Evolutionary conservation across 2,113 vertebrate genomes (phyloP), one percentile per base, ranked within the genome.

Genomic region (Paradisaea rubra): DNA sequence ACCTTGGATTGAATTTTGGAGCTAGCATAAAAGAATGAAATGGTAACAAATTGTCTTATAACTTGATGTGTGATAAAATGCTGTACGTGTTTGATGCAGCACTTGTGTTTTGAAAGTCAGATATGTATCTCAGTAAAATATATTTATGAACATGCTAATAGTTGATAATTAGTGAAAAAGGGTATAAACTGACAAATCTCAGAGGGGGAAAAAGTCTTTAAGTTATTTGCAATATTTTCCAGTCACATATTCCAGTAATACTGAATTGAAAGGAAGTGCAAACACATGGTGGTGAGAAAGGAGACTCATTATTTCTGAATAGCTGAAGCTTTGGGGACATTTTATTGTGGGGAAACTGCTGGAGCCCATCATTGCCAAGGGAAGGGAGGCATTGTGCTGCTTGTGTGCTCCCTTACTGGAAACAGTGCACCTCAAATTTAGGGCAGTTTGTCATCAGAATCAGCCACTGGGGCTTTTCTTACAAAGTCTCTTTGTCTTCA

Each of bases 1-100:
- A 71, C n/a, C 91, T 89, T 72, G 81, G 81, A 71, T 11, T 63
- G 91, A 92, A 94, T 93, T 93, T 94, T 88, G 91, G 87, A 91
- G 47, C 42, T 71, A 57, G 15, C 60, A 64, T 42, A 81, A 87
- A 96, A 92, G 81, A 91, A 61, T 84, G 12, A 93, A 93, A 61
- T 60, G 27, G 60, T 82, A 88, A 83, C 73, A 95, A 66, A 92
- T 84, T 71, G 49, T 89, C 79, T 80, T 84, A 64, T 53, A 41
- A 49, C 30, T 76, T 64, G 73, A 94, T 10, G 4, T 11, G 11
- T 13, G 41, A 68, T 33, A 72, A 86, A 74, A 52, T n/a, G 27
- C 22, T 53, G 42, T 15, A 4, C 0, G 4, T n/a, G 37, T 73
- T 52, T 22, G 27, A 50, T 59, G 60, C 35, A 33, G 18, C 25